phyloP scores from a whole-genome alignment of 2,797 vertebrate genomes.

The Tokudaia tokunoshimensis region DNA sequence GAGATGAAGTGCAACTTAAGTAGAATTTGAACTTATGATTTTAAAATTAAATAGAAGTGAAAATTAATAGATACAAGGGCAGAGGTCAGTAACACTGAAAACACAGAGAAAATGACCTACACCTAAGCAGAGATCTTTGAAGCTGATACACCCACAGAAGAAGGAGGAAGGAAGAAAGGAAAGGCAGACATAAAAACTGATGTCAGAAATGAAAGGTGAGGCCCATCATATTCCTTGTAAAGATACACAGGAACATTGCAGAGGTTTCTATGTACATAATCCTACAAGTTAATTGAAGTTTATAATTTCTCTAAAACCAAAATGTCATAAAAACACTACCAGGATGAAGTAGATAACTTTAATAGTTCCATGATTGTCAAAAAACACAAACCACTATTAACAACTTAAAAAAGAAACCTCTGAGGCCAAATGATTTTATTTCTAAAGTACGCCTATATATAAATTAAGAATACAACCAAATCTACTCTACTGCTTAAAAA shows the following conservation, averaged over 20 bases:
- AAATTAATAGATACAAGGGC: neutral
- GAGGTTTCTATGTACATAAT: neutral
- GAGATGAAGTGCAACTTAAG: neutral
- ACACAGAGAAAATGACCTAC: neutral
- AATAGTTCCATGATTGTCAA: conserved; percentile 17
- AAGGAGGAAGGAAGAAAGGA: neutral
- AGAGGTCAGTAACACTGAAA: neutral
- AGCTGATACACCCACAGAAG: neutral
- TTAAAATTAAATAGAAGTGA: conserved; percentile 2
- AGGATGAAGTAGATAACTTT: neutral
- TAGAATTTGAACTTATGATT: conserved; percentile 5
- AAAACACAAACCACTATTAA: neutral
- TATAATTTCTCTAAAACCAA: neutral
- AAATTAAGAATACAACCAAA: neutral
- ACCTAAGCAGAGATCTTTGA: neutral
- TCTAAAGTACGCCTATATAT: neutral
- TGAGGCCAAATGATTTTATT: neutral
- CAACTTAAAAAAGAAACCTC: neutral
- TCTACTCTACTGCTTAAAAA: neutral
- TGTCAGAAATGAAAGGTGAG: neutral
- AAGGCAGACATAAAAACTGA: neutral
- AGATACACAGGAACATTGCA: neutral
- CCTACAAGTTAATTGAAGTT: neutral
- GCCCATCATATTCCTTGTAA: neutral
- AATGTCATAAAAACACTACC: neutral